Conservation (phyloP, 2,888 invertebrate species). For the Julus scanicus region DNA sequence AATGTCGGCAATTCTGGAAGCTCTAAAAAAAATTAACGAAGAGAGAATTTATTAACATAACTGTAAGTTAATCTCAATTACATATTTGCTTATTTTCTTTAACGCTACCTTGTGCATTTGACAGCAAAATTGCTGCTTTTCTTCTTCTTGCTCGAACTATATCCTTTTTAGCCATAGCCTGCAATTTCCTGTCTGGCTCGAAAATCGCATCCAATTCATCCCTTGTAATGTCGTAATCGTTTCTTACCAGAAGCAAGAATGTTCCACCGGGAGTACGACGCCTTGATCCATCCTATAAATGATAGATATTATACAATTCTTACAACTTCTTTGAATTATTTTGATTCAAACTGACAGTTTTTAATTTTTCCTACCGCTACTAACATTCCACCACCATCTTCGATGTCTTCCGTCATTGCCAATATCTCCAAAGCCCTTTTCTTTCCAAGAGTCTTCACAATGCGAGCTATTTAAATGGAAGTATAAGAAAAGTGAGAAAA, state of each 20-base stretch:
- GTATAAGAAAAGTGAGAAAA: slow-evolving; percentile 56
- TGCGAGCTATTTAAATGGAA: slow-evolving; percentile 64
- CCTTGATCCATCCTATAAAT: slow-evolving; percentile 77
- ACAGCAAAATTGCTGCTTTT: not conserved
- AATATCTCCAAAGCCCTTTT: slow-evolving; percentile 79
- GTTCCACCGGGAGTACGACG: slow-evolving; percentile 89
- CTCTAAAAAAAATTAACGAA: not conserved
- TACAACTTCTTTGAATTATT: not conserved
- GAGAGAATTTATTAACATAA: not conserved
- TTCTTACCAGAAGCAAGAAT: slow-evolving; percentile 78
- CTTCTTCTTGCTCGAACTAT: slow-evolving; percentile 58
- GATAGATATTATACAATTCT: not conserved
- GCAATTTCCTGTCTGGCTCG: slow-evolving; percentile 56
- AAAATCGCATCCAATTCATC: slow-evolving; percentile 62
- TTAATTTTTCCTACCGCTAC: slow-evolving; percentile 74
- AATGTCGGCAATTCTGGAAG: not conserved
- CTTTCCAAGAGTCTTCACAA: slow-evolving; percentile 78
- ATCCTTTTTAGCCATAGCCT: slow-evolving; percentile 46
- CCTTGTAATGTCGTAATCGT: slow-evolving; percentile 61
- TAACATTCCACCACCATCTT: slow-evolving; percentile 87
- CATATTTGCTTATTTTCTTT: not conserved
- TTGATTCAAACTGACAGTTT: not conserved
- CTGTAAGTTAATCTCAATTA: not conserved
- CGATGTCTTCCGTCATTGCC: slow-evolving; percentile 82
- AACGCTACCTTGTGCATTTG: not conserved